Base-by-base conservation (phyloP, 2,113 vertebrate genomes). In the Canis aureus region DNA sequence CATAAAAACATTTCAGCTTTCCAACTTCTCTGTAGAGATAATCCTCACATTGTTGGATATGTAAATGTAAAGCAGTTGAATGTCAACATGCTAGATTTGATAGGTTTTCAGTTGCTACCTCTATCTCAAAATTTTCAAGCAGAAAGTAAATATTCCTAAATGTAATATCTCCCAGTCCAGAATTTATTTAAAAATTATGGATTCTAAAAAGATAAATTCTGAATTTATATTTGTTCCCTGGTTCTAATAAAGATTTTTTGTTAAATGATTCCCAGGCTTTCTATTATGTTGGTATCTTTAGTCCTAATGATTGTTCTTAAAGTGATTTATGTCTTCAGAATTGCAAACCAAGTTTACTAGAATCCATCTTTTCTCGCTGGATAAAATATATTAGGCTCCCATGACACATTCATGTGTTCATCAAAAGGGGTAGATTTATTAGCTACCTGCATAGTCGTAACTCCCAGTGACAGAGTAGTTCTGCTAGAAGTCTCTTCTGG, bases 341-440 rank as follows among this genome's bases (percentile, higher is more conserved):
- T 92, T 96, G 57, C 93, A 88, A 96, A 94, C 62, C 32, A 76
- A 97, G 53, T 97, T 97, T 96, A 92, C 87, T 96, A 95, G 92
- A 95, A 96, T 92, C 59, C 74, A 95, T 96, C 74, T 95, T 96
- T 92, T 95, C 87, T 85, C 94, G 67, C 59, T 90, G 43, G 38
- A 78, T 96, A 81, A 98, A 97, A 97, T 98, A 95, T 88, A 95
- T 87, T 96, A 97, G 83, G 79, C 55, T 96, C 38, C 89, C 64
- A 95, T 73, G 92, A 97, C 97, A 98, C 29, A 89, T 96, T 95
- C 94, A 92, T 90, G 74, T 93, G 38, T 96, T 97, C 64, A 90
- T 96, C 97, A 94, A 38, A 97, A 94, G 17, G 27, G 12, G 15
- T 29, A 59, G 80, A 98, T 98, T 97, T 97, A 97, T 96, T 96